Evolutionary conservation across 2,888 invertebrate genomes (phyloP).

Genomic region (Agonum fuliginosum): DNA sequence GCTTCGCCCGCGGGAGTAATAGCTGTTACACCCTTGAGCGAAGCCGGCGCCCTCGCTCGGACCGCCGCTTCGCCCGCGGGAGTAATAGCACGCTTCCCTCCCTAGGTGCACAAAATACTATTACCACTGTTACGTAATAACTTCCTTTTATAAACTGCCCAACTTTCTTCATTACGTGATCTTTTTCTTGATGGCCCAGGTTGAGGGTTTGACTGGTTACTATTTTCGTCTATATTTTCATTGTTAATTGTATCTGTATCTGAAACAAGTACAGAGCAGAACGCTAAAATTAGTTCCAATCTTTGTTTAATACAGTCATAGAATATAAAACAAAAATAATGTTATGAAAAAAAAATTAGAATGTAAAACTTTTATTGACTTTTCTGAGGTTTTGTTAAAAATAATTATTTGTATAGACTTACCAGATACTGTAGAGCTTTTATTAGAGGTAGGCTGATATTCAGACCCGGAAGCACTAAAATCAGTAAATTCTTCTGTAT

Average conservation of each 20-base stretch:
- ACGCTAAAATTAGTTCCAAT: constrained; percentile 8
- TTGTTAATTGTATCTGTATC: constrained; percentile 61
- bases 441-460: constrained; percentile 61
- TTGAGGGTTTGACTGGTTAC: constrained; percentile 59
- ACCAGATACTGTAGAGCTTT: constrained; percentile 54
- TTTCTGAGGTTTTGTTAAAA: constrained; percentile 61
- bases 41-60: too few relatives aligned
- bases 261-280: constrained; percentile 56
- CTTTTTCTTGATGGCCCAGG: constrained; percentile 56
- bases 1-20: too few relatives aligned
- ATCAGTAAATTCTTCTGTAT: constrained; percentile 59
- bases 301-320: neutral
- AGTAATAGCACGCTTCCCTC: too few relatives aligned
- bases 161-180: constrained; percentile 50
- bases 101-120: too few relatives aligned
- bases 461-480: constrained; percentile 60
- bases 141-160: constrained; percentile 61
- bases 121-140: constrained; percentile 62
- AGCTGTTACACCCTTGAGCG: too few relatives aligned
- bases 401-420: constrained; percentile 57
- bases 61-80: too few relatives aligned
- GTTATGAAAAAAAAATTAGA: neutral
- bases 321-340: neutral
- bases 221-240: too few relatives aligned
- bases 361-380: constrained; percentile 36